Evolutionary conservation across 2,113 vertebrate species (phyloP).

Genomic region (rabbit (Oryctolagus cuniculus)): DNA sequence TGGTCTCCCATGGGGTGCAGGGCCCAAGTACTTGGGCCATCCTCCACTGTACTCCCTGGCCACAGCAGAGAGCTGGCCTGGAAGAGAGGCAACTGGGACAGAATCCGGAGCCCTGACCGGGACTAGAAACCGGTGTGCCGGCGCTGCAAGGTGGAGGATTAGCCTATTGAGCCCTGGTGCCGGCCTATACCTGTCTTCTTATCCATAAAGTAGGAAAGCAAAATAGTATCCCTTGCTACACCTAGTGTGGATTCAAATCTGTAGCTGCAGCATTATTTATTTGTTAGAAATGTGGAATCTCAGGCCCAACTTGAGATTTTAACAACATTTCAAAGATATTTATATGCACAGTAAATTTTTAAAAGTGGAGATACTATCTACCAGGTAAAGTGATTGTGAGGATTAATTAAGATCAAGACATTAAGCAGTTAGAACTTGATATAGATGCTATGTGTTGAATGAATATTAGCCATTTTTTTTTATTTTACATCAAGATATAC

Average conservation of each 20-base stretch:
- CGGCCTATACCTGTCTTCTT: background rate
- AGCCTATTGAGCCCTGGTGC: too few relatives aligned
- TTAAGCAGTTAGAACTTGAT: background rate
- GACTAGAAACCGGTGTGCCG: too few relatives aligned
- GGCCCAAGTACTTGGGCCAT: too few relatives aligned
- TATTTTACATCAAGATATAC: background rate
- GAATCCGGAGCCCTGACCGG: too few relatives aligned
- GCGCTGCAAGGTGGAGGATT: too few relatives aligned
- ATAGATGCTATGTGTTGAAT: constrained; percentile 4
- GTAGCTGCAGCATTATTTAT: background rate
- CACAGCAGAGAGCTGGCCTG: too few relatives aligned
- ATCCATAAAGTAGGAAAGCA: background rate
- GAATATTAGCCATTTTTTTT: background rate
- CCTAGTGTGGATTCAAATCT: background rate
- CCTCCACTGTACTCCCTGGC: too few relatives aligned
- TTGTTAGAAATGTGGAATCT: background rate
- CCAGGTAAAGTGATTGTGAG: background rate
- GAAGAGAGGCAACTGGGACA: too few relatives aligned
- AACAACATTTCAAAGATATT: background rate
- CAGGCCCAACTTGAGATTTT: background rate
- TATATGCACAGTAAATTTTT: background rate
- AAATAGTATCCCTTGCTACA: background rate
- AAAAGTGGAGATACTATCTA: background rate
- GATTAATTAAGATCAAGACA: background rate
- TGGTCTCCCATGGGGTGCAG: too few relatives aligned